phyloP scores from a whole-genome alignment of 2,113 vertebrate genomes.

The Podarcis raffonei region DNA sequence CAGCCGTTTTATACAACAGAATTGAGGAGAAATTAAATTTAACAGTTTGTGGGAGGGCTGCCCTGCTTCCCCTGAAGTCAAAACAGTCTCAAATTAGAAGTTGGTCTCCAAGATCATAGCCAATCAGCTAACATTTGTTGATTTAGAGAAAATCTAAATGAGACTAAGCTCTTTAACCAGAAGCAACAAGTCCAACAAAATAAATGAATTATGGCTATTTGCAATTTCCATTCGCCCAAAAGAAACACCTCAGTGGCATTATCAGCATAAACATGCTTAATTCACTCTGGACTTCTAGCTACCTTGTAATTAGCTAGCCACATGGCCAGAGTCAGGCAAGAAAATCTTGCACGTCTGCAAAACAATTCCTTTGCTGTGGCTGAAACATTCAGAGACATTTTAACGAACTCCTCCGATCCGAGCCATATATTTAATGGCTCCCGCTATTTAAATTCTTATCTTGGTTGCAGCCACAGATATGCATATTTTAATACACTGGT shows the following conservation, averaged over 20 bases:
- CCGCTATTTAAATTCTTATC: background rate
- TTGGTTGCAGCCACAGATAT: background rate
- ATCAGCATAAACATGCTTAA: conserved; percentile 33
- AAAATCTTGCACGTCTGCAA: conserved; percentile 41
- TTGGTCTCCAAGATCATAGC: background rate
- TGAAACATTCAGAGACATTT: conserved; percentile 52
- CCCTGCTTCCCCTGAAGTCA: fast-evolving
- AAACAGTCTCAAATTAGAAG: background rate
- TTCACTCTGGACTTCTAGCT: conserved; percentile 36
- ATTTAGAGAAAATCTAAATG: conserved; percentile 10
- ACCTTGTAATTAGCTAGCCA: conserved; percentile 51
- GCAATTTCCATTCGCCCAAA: background rate
- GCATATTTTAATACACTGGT: background rate
- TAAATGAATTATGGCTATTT: conserved; percentile 13
- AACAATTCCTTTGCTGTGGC: conserved; percentile 48
- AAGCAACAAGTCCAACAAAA: background rate
- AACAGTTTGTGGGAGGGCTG: background rate
- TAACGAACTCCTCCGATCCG: background rate
- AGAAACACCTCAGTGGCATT: background rate
- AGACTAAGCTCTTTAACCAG: background rate
- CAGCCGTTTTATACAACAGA: background rate
- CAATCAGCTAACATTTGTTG: background rate
- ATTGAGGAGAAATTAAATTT: background rate
- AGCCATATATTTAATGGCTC: background rate
- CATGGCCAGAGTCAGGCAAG: background rate